These are phyloP conservation scores for Volucella inanis DNA, from an alignment of 2,888 invertebrate genomes.

Conservation along the genomic window DNA sequence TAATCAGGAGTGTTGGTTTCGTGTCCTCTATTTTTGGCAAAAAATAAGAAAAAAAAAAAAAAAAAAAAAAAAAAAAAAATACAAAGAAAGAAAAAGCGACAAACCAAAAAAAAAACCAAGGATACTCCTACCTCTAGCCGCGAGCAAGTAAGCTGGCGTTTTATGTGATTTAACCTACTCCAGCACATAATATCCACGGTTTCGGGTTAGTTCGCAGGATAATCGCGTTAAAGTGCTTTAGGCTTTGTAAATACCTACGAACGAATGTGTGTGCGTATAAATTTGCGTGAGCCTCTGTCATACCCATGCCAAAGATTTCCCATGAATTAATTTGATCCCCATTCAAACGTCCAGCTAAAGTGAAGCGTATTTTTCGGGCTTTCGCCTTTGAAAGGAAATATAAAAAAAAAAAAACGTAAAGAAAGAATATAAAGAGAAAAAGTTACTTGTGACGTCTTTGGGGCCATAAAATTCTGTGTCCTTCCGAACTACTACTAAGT, in stretches of 20 bases:
- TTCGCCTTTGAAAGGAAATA: background rate
- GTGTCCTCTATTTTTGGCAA: conserved; percentile 54
- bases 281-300: conserved; percentile 61
- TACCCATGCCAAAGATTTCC: conserved; percentile 39
- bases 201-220: conserved; percentile 61
- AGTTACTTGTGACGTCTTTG: conserved; percentile 15
- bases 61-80: too few species aligned
- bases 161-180: conserved; percentile 66
- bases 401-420: background rate
- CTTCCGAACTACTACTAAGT: conserved; percentile 41
- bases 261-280: conserved; percentile 48
- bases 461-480: conserved; percentile 24
- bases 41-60: background rate
- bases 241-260: background rate
- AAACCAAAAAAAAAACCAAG: conserved; percentile 13
- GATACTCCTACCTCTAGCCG: conserved; percentile 28
- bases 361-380: conserved; percentile 36
- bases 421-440: background rate
- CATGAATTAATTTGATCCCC: conserved; percentile 66
- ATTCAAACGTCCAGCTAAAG: conserved; percentile 37
- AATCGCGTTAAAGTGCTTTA: conserved; percentile 31
- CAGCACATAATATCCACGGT: conserved; percentile 53
- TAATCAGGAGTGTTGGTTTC: conserved; percentile 67
- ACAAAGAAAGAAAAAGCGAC: background rate
- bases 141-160: conserved; percentile 62